Conservation (phyloP, 2,888 invertebrate genomes). For the Caenorhabditis sp. region DNA sequence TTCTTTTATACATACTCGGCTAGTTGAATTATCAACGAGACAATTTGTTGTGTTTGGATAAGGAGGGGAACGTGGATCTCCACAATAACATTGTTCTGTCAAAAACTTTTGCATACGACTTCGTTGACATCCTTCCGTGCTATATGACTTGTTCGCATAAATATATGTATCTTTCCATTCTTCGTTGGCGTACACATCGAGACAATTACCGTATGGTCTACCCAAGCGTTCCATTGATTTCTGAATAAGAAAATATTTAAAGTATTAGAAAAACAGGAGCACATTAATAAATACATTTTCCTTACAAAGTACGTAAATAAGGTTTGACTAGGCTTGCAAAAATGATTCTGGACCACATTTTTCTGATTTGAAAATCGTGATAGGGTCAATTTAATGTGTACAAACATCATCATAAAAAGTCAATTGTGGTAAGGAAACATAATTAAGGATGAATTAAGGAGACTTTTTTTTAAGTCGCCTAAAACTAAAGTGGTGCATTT, state of each 20-base stretch:
- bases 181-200: conserved; percentile 32
- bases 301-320: too few species aligned
- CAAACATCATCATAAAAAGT: too few species aligned
- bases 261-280: too few species aligned
- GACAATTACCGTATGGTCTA: conserved; percentile 68
- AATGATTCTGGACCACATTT: too few species aligned
- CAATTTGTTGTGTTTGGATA: conserved; percentile 58
- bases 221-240: conserved; percentile 68
- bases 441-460: too few species aligned
- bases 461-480: too few species aligned
- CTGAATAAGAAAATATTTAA: conserved; percentile 12
- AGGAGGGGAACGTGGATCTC: conserved; percentile 68
- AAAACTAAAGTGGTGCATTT: too few species aligned
- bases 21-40: conserved; percentile 61
- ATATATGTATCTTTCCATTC: conserved; percentile 66
- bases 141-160: conserved; percentile 63
- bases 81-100: conserved; percentile 63
- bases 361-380: too few species aligned
- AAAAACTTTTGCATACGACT: conserved; percentile 62
- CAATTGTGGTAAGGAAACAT: too few species aligned
- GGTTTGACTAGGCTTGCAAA: too few species aligned
- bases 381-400: too few species aligned
- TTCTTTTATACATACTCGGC: conserved; percentile 64
- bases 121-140: conserved; percentile 68
- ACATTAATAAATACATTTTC: too few species aligned